A percentile compares a stretch with the other conserved stretches of the same genome.
Conservation (phyloP, 2,113 vertebrate genomes). For the Neopipo cinnamomea region DNA sequence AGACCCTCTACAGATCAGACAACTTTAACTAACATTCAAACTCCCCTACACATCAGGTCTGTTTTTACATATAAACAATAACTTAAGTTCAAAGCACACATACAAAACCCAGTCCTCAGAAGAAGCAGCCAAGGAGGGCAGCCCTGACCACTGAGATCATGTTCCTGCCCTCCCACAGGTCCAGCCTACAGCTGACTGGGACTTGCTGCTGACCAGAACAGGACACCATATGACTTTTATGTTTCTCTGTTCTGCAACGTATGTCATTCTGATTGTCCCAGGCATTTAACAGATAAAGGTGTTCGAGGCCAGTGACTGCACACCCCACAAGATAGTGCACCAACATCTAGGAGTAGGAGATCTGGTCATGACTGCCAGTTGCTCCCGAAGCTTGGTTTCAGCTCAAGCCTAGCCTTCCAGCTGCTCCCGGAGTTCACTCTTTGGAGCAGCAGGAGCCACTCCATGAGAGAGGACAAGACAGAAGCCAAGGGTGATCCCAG, state of each 20-base stretch:
- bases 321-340: not conserved
- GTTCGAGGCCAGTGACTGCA: not conserved
- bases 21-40: not conserved
- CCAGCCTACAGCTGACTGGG: not conserved
- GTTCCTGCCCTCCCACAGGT: not conserved
- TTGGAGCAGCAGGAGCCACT: not conserved
- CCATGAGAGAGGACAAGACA: not conserved
- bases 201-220: not conserved
- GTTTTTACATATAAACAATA: not conserved
- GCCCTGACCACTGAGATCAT: fast-evolving
- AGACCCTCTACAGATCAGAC: not conserved
- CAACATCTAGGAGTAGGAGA: fast-evolving
- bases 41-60: fast-evolving
- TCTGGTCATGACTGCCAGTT: not conserved
- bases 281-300: not conserved
- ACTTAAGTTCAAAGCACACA: not conserved
- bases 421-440: not conserved
- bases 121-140: not conserved
- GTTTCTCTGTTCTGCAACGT: fast-evolving
- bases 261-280: not conserved
- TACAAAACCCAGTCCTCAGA: not conserved
- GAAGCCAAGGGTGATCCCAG: not conserved
- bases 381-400: not conserved
- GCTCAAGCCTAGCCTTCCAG: not conserved
- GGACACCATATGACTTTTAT: fast-evolving